These are phyloP conservation scores for Zaprionus lachaisei DNA, from an alignment of 1,140 invertebrate genomes.

Conservation along the genomic window DNA sequence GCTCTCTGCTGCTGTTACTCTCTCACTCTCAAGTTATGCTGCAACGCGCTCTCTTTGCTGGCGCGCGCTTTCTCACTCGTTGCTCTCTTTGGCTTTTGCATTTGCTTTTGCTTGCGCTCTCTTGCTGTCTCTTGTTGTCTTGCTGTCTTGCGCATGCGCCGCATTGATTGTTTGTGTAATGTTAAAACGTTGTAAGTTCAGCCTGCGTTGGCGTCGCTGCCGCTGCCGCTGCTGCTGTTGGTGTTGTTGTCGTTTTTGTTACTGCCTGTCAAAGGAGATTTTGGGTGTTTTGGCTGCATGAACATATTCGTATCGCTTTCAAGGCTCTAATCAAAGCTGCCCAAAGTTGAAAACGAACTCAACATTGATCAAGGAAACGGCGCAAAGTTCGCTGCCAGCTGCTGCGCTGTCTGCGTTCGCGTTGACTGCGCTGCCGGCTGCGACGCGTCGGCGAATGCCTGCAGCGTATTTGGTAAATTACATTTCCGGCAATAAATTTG, in stretches of 20 bases:
- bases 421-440: conserved; percentile 8
- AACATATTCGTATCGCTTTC: conserved; percentile 1
- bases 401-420: conserved; percentile 18
- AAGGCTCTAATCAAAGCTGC: conserved; percentile 9
- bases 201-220: conserved; percentile 16
- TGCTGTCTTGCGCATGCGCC: conserved; percentile 59
- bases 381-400: background rate
- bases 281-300: background rate
- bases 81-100: conserved; percentile 9
- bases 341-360: background rate
- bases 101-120: conserved; percentile 9
- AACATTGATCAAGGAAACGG: background rate
- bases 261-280: conserved; percentile 22
- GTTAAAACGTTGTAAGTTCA: conserved; percentile 66
- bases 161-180: conserved; percentile 79
- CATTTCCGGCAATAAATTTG: conserved; percentile 85
- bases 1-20: conserved; percentile 21
- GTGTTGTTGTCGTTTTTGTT: conserved; percentile 20
- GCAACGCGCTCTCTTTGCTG: conserved; percentile 8
- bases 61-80: conserved; percentile 10
- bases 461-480: conserved; percentile 84
- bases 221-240: conserved; percentile 21
- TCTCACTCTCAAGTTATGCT: conserved; percentile 3
- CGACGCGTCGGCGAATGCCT: conserved; percentile 44
- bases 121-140: conserved; percentile 27